These are phyloP conservation scores for Calephelis virginiensis DNA, from an alignment of 1,140 invertebrate species.

Conservation along the genomic window DNA sequence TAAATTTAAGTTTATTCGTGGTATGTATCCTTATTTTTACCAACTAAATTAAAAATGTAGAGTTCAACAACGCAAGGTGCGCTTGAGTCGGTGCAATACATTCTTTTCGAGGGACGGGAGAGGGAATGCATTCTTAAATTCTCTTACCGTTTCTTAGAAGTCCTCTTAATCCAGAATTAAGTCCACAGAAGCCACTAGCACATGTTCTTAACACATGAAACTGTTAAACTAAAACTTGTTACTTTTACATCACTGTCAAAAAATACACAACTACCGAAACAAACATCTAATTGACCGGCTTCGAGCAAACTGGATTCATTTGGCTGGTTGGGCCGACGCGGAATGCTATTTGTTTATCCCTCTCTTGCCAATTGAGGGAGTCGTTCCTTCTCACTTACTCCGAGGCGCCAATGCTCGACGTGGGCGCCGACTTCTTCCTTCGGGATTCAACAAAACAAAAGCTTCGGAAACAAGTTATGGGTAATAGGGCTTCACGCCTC, in stretches of 20 bases:
- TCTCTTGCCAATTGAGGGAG: conserved; percentile 34
- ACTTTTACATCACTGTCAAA: conserved; percentile 64
- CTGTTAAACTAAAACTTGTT: conserved; percentile 39
- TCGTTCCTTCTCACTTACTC: conserved; percentile 43
- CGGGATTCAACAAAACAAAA: conserved; percentile 70
- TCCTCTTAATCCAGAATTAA: conserved; percentile 31
- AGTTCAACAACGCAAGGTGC: conserved; percentile 62
- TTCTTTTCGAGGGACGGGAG: conserved; percentile 67
- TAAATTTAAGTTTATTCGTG: not conserved
- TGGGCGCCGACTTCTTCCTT: conserved; percentile 70
- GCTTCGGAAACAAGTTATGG: conserved; percentile 68
- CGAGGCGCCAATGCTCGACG: conserved; percentile 68
- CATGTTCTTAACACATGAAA: conserved; percentile 48
- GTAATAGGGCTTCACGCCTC: conserved; percentile 55
- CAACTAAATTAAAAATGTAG: conserved; percentile 26
- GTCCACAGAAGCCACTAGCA: conserved; percentile 42
- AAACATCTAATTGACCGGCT: conserved; percentile 58
- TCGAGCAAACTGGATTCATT: conserved; percentile 72
- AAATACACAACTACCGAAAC: conserved; percentile 36
- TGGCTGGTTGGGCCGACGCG: conserved; percentile 56
- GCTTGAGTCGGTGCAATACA: conserved; percentile 63
- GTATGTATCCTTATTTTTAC: not conserved
- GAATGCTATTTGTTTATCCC: conserved; percentile 65
- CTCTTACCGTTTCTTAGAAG: conserved; percentile 57
- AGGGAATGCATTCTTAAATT: conserved; percentile 63